These are phyloP conservation scores for Drymodes brunneopygia DNA, from an alignment of 2,113 vertebrate genomes.

Conservation along the genomic window DNA sequence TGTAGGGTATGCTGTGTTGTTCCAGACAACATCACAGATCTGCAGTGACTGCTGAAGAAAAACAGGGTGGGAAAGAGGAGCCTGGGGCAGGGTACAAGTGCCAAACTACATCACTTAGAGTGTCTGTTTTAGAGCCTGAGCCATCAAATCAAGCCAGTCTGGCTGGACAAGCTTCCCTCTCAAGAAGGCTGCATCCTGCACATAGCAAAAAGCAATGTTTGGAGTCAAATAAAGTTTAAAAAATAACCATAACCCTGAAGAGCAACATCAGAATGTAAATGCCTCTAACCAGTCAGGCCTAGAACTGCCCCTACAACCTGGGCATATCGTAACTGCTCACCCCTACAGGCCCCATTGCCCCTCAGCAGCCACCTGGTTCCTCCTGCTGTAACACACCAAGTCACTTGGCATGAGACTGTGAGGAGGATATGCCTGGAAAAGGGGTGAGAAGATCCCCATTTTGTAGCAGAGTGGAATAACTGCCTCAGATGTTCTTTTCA, in stretches of 20 bases:
- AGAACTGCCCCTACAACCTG: neutral
- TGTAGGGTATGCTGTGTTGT: neutral
- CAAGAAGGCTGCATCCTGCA: neutral
- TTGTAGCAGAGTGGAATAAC: neutral
- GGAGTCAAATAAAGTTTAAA: neutral
- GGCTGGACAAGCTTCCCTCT: neutral
- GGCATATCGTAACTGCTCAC: neutral
- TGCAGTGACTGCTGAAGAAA: neutral
- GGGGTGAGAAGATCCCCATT: neutral
- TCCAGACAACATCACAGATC: neutral
- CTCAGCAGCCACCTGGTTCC: neutral
- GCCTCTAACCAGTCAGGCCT: neutral
- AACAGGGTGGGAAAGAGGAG: neutral
- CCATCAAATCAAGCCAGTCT: neutral
- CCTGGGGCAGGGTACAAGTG: neutral
- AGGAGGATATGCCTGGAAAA: neutral
- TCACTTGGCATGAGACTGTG: neutral
- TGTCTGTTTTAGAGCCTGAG: neutral
- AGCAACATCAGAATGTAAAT: neutral
- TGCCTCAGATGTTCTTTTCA: neutral
- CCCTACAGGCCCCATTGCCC: fast-evolving
- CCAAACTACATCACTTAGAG: neutral
- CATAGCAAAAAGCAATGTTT: neutral
- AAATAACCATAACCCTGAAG: neutral
- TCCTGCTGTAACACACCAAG: neutral